Evolutionary conservation across 2,888 invertebrate species (phyloP), one percentile per base, ranked within the genome.

Genomic region (Exocentrus adspersus): DNA sequence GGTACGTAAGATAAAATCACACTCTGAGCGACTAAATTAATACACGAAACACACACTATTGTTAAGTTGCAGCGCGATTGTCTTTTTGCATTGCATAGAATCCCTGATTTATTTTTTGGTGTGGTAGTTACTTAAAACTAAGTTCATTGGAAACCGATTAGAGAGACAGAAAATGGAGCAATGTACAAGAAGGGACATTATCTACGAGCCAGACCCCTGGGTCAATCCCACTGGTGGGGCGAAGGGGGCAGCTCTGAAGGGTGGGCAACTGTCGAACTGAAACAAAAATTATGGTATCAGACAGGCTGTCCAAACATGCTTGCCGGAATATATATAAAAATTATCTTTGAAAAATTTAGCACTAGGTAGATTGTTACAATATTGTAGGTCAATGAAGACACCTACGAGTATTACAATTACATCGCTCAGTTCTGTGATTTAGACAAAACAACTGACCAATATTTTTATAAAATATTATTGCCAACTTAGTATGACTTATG

Each of bases 241-340:
- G 97, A 97, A 42, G 98, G 98, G 80, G 98, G 98, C 85, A 98
- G 87, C 87, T 98, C 98, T 72, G 96, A 96, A 66, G 97, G 95
- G 85, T 98, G 97, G 77, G 98, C 98, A 83, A 98, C 94, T 78
- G 95, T 92, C 79, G 97, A 95, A 88, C 98, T 98, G 90, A 74
- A 91, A 89, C 75, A 78, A 72, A 72, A 71, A 65, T 7, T 7
- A 24, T 3, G 3, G 24, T 24, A n/a, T n/a, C n/a, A n/a, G n/a
- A n/a, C n/a, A n/a, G n/a, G n/a, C n/a, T n/a, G n/a, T n/a, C n/a
- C n/a, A n/a, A n/a, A n/a, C n/a, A n/a, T n/a, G n/a, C n/a, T n/a
- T n/a, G n/a, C n/a, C n/a, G n/a, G n/a, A n/a, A n/a, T n/a, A n/a
- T n/a, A n/a, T n/a, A n/a, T n/a, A n/a, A n/a, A n/a, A n/a, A n/a